Base-by-base conservation (phyloP, 2,888 invertebrate genomes). In the Rhamnusium bicolor region DNA sequence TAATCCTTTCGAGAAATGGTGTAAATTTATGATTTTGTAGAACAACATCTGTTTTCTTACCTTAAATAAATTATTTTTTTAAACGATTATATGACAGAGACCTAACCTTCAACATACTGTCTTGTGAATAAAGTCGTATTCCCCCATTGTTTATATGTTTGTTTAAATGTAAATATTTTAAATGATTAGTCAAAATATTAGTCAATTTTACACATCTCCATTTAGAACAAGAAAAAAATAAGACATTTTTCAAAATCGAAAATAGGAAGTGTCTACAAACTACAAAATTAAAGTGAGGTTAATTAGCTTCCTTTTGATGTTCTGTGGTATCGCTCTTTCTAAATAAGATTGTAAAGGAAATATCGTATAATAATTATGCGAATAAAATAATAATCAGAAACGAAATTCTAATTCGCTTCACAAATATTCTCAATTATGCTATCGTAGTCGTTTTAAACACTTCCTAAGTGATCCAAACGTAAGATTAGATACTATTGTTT, bases 1-100 rank as follows among this genome's bases (percentile, higher is more conserved):
- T 86, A 54, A 93, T 87, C 77, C 92, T 87, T 72, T 92, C 91
- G 73, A 93, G 91, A 86, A 94, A 88, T 6, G 87, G 84, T 60
- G 84, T 49, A 76, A 84, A 86, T 49, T 69, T 56, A 67, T 32
- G 24, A 21, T 24, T 67, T 16, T 54, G 40, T 40, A n/a, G 8
- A 19, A 40, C 21, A 12, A 18, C 19, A 46, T 29, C 16, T 32
- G n/a, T 3, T 27, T 63, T 29, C 5, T 14, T 29, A 19, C 29
- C 65, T 65, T 51, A 51, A 24, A 14, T 2, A 32, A 65, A 53
- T n/a, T 40, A 27, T 53, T 53, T 65, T 6, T 49, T 12, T 49
- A 27, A 19, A 19, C 49, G 47, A 10, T 60, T 19, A 12, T n/a
- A n/a, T 24, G 21, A 63, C 47, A 47, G 14, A 27, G 7, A 16